phyloP scores from a whole-genome alignment of 2,888 invertebrate species.

The Drosophila kokeensis region DNA sequence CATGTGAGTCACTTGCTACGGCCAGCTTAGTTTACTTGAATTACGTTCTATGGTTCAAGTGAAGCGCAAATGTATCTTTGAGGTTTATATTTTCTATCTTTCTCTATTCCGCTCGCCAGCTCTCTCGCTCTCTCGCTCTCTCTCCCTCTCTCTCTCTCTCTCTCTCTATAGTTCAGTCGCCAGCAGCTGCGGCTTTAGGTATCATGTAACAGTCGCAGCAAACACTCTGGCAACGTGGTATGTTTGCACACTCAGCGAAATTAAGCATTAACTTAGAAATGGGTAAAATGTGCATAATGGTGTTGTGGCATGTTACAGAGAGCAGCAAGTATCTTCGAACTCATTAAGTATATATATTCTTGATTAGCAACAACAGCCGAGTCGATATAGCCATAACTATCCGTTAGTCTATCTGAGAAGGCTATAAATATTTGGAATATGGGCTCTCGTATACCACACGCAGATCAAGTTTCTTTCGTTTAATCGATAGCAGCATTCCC shows the following conservation, averaged over 20 bases:
- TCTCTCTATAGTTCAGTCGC: constrained; percentile 19
- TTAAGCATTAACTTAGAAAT: not conserved
- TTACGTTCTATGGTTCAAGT: constrained; percentile 75
- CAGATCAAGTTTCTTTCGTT: not conserved
- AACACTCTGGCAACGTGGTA: constrained; percentile 47
- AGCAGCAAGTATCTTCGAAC: no score
- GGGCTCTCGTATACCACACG: no score
- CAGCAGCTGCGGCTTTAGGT: constrained; percentile 50
- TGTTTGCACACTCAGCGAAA: constrained; percentile 6
- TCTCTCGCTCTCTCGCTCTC: constrained; percentile 10
- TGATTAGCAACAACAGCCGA: not conserved
- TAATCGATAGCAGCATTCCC: not conserved
- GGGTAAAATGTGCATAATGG: no score
- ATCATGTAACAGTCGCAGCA: constrained; percentile 60
- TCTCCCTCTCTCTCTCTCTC: constrained; percentile 21
- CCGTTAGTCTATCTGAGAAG: accelerated
- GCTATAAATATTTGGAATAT: no score
- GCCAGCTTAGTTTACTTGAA: constrained; percentile 75
- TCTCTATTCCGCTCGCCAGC: constrained; percentile 3
- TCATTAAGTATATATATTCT: not conserved
- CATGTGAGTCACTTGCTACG: constrained; percentile 58
- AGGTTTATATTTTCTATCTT: constrained; percentile 69
- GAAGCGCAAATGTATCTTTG: constrained; percentile 81
- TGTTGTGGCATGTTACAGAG: no score
- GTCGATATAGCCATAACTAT: no score